Percentiles rank a stretch among this genome's conserved stretches.
Evolutionary conservation across 2,113 vertebrate genomes (phyloP).

Genomic region (Centropristis striata): DNA sequence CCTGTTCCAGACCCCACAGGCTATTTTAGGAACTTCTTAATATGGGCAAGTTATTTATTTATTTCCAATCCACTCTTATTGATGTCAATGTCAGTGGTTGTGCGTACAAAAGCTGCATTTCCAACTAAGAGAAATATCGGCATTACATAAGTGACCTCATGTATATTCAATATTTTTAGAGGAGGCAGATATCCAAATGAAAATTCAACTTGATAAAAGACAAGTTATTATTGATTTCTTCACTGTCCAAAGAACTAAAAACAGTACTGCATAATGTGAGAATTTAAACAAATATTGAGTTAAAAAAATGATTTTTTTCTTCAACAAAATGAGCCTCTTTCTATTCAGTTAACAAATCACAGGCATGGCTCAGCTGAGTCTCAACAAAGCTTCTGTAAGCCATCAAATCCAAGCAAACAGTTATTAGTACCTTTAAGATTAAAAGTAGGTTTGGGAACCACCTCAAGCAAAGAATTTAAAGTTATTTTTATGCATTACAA

Average conservation of each 20-base stretch:
- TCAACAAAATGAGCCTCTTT: neutral
- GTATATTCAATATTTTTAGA: conserved; percentile 13
- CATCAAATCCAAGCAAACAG: conserved; percentile 9
- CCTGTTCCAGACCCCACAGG: conserved; percentile 89
- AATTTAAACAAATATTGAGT: neutral
- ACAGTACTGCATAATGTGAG: neutral
- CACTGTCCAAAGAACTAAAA: neutral
- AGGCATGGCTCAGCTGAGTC: conserved; percentile 4
- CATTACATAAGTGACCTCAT: conserved; percentile 33
- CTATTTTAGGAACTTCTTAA: conserved; percentile 95
- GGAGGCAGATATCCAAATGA: neutral
- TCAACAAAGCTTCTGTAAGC: conserved; percentile 15
- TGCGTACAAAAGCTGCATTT: conserved; percentile 32
- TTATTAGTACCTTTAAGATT: conserved; percentile 17
- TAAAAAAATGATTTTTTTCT: neutral
- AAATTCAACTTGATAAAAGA: conserved; percentile 31
- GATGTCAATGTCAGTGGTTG: conserved; percentile 54
- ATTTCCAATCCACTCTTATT: conserved; percentile 74
- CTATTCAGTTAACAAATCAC: conserved; percentile 2
- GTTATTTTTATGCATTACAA: neutral
- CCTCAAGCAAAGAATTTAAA: conserved; percentile 1
- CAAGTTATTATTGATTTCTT: neutral
- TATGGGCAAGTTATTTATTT: conserved; percentile 88
- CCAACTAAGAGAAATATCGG: conserved; percentile 5
- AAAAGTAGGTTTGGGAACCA: neutral